These are phyloP conservation scores for Perizoma flavofasciatum DNA, from an alignment of 2,888 invertebrate species.

Conservation along the genomic window DNA sequence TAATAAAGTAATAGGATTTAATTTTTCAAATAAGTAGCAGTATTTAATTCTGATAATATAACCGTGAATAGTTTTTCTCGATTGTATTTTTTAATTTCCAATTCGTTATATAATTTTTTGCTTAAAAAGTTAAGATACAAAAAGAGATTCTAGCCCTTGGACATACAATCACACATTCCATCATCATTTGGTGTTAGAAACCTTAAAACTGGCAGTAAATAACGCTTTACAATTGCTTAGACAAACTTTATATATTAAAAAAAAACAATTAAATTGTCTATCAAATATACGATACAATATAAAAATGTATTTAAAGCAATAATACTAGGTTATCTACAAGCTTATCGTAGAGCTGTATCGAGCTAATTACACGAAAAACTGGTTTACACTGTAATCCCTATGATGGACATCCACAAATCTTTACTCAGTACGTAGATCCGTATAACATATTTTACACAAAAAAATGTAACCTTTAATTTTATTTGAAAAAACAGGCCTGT, in stretches of 20 bases:
- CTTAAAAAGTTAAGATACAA: conserved; percentile 24
- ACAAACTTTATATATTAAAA: conserved; percentile 50
- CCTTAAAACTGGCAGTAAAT: conserved; percentile 76
- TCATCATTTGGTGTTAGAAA: conserved; percentile 71
- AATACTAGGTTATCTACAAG: conserved; percentile 47
- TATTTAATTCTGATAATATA: too few relatives aligned
- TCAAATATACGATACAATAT: conserved; percentile 61
- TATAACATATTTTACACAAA: neutral
- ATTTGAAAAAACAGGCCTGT: neutral
- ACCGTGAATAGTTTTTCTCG: too few relatives aligned
- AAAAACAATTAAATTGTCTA: conserved; percentile 67
- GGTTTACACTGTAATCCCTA: too few relatives aligned
- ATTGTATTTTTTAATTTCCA: too few relatives aligned
- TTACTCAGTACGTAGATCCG: neutral
- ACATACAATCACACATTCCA: conserved; percentile 59
- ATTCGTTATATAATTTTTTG: neutral
- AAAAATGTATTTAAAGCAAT: conserved; percentile 58
- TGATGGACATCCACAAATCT: too few relatives aligned
- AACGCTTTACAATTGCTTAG: conserved; percentile 59
- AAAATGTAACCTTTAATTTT: too few relatives aligned
- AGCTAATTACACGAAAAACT: conserved; percentile 14
- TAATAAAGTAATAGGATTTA: too few relatives aligned
- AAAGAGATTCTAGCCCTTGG: conserved; percentile 47
- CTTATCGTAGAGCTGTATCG: conserved; percentile 51
- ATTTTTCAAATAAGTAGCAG: too few relatives aligned